Evolutionary conservation across 1,140 invertebrate species (phyloP).

Genomic region (Penaeus chinensis): DNA sequence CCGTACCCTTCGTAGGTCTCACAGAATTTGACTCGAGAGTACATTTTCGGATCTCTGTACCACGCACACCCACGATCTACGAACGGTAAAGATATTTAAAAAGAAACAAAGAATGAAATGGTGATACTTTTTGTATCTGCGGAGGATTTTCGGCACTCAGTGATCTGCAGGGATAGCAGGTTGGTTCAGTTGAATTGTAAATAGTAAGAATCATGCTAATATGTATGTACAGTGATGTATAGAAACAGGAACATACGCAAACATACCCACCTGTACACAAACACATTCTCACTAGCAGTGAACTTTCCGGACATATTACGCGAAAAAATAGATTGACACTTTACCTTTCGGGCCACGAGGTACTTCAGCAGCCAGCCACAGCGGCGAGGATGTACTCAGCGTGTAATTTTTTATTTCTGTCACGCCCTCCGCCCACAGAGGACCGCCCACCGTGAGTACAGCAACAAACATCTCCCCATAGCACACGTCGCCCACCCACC

Average conservation of each 20-base stretch:
- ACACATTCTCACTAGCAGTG: too few relatives aligned
- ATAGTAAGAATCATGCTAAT: constrained; percentile 16
- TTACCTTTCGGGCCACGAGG: constrained; percentile 22
- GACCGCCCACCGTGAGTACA: constrained; percentile 31
- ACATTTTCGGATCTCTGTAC: not conserved
- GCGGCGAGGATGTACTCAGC: not conserved
- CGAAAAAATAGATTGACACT: not conserved
- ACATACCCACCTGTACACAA: too few relatives aligned
- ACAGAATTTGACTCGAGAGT: constrained; percentile 28
- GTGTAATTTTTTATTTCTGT: constrained; percentile 5
- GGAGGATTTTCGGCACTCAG: too few relatives aligned
- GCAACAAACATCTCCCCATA: constrained; percentile 48
- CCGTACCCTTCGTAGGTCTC: constrained; percentile 52
- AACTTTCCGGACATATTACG: too few relatives aligned
- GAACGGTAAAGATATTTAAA: not conserved
- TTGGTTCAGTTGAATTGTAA: not conserved
- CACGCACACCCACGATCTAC: constrained; percentile 16
- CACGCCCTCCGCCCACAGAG: constrained; percentile 35
- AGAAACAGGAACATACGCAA: not conserved
- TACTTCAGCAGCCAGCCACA: constrained; percentile 20
- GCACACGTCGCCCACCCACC: constrained; percentile 42
- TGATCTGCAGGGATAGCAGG: too few relatives aligned
- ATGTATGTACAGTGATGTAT: constrained; percentile 10
- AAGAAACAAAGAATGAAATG: not conserved
- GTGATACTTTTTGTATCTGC: too few relatives aligned